These are phyloP conservation scores for Glyphotaelius pellucidus DNA, from an alignment of 2,888 invertebrate genomes.

Conservation along the genomic window DNA sequence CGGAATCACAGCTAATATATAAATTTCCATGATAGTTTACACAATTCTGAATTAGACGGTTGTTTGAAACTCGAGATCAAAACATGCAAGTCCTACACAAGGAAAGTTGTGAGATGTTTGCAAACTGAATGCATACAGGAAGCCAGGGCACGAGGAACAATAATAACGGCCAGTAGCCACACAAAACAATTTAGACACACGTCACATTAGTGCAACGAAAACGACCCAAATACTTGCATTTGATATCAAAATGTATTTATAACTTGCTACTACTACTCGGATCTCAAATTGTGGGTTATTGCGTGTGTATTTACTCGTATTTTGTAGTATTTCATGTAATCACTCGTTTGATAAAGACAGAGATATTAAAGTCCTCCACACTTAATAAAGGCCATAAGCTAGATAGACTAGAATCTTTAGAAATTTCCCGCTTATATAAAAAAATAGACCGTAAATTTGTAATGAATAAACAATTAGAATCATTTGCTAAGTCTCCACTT, in stretches of 20 bases:
- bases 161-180: background rate
- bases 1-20: background rate
- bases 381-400: no score
- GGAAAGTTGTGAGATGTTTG: background rate
- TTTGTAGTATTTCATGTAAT: no score
- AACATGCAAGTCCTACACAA: background rate
- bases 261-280: background rate
- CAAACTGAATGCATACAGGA: background rate
- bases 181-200: conserved; percentile 2
- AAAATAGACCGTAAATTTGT: no score
- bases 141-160: background rate
- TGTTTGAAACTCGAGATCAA: background rate
- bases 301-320: background rate
- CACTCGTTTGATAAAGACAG: no score
- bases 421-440: no score
- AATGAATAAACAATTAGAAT: no score
- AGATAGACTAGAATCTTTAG: no score
- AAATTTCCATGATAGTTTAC: background rate
- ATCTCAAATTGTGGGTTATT: background rate
- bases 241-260: background rate
- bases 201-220: background rate
- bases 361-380: no score
- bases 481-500: no score
- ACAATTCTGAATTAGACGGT: background rate
- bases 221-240: background rate